Conservation (phyloP, 2,797 vertebrate genomes). For the Sebastes minor region DNA sequence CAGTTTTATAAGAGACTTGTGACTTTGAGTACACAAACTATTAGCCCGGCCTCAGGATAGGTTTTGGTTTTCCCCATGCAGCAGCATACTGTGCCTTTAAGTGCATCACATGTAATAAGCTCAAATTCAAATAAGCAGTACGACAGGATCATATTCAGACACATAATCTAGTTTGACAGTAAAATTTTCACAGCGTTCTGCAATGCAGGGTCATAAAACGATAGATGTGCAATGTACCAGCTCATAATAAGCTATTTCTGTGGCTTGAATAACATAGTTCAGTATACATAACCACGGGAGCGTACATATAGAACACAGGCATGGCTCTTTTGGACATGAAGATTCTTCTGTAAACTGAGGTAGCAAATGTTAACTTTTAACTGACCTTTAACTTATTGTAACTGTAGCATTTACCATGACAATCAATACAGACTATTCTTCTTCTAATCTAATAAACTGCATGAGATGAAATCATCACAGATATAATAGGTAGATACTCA, state of each 20-base stretch:
- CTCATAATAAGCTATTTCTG: background rate
- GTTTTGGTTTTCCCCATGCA: slow-evolving; percentile 12
- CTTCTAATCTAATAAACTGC: background rate
- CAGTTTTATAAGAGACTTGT: slow-evolving; percentile 72
- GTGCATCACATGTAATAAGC: background rate
- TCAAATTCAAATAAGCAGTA: slow-evolving; percentile 20
- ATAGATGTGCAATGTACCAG: background rate
- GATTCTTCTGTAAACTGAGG: background rate
- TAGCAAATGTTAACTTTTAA: background rate
- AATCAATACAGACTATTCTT: background rate
- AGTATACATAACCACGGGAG: background rate
- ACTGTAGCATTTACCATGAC: background rate
- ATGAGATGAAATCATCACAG: background rate
- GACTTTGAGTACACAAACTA: slow-evolving; percentile 58
- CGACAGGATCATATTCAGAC: slow-evolving; percentile 13
- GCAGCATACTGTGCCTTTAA: background rate
- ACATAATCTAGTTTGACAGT: slow-evolving; percentile 40
- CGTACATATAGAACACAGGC: background rate
- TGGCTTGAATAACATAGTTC: background rate
- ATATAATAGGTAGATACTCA: slow-evolving; percentile 50
- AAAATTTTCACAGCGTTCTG: slow-evolving; percentile 29
- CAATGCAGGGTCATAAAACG: slow-evolving; percentile 19
- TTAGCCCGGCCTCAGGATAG: slow-evolving; percentile 18
- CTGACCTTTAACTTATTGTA: background rate
- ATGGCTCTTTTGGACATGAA: background rate